These are phyloP conservation scores for Haliaeetus leucogaster DNA, from an alignment of 2,113 vertebrate genomes.

Conservation along the genomic window DNA sequence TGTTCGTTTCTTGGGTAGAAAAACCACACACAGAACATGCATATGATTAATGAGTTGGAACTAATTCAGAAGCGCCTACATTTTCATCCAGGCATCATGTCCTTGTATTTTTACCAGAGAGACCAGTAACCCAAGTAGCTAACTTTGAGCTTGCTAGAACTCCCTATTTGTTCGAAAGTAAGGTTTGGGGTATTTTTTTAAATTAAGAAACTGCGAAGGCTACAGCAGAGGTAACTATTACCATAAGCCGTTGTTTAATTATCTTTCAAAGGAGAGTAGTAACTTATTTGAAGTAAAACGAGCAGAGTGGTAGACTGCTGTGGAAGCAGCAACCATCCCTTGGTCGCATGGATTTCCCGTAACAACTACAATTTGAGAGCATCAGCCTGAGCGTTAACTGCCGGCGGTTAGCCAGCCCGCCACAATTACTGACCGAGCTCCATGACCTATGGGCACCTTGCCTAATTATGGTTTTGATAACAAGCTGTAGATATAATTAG, in stretches of 20 bases:
- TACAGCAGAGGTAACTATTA: background rate
- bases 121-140: background rate
- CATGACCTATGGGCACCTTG: background rate
- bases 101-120: background rate
- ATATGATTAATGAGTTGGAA: background rate
- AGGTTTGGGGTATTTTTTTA: background rate
- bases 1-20: background rate
- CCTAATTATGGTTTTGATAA: background rate
- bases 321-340: background rate
- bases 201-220: background rate
- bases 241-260: background rate
- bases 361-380: fast-evolving
- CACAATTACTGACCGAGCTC: background rate
- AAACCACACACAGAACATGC: background rate
- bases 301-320: background rate
- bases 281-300: background rate
- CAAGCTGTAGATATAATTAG: background rate
- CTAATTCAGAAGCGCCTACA: background rate
- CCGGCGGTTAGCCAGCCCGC: background rate
- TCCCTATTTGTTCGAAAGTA: background rate
- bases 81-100: background rate
- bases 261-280: background rate
- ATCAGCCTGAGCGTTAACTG: background rate
- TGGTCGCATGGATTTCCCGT: background rate
- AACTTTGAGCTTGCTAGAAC: background rate